A percentile compares a stretch with the other conserved stretches of the same genome.
These are phyloP conservation scores for Chaetoderma sp. DNA, from an alignment of 2,888 invertebrate species.

Conservation along the genomic window DNA sequence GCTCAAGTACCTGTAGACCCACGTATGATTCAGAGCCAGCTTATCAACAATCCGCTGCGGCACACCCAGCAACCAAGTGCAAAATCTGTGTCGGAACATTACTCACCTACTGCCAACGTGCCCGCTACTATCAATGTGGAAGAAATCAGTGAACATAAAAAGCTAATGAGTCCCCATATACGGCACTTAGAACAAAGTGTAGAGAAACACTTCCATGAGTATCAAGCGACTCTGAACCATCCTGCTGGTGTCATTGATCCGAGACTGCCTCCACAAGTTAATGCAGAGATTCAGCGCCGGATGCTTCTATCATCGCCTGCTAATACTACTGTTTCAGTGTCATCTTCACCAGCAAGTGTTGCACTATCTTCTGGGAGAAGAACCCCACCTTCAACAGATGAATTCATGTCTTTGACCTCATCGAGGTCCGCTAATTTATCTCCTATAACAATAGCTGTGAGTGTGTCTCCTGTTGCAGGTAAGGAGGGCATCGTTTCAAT, in stretches of 20 bases:
- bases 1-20: too few relatives aligned
- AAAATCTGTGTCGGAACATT: too few relatives aligned
- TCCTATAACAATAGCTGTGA: too few relatives aligned
- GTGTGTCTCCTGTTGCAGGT: background rate
- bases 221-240: background rate
- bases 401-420: too few relatives aligned
- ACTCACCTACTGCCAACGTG: too few relatives aligned
- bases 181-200: constrained; percentile 53
- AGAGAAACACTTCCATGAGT: constrained; percentile 46
- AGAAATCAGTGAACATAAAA: background rate
- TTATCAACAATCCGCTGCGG: too few relatives aligned
- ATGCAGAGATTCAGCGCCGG: background rate
- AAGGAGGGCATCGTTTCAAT: background rate
- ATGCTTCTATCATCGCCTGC: too few relatives aligned
- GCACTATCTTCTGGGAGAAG: background rate
- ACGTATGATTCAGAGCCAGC: too few relatives aligned
- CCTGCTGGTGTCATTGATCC: background rate
- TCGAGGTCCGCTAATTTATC: too few relatives aligned
- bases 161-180: constrained; percentile 29
- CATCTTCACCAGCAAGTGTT: background rate
- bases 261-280: background rate
- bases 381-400: background rate
- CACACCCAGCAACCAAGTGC: too few relatives aligned
- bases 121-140: too few relatives aligned
- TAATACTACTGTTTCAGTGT: background rate